Evolutionary conservation across 2,888 invertebrate species (phyloP).

Genomic region (Plagiodera versicolora): DNA sequence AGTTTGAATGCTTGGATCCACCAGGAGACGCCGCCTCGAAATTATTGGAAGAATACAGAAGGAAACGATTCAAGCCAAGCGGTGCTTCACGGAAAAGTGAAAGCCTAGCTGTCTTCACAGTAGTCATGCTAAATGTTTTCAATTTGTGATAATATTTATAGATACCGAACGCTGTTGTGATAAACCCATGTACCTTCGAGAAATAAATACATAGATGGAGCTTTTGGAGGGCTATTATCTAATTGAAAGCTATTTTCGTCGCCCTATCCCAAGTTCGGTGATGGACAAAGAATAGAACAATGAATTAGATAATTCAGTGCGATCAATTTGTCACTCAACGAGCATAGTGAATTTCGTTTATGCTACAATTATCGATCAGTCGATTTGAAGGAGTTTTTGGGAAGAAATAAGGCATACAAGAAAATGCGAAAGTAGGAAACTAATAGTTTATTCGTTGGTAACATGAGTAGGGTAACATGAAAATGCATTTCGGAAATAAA

Average conservation of each 20-base stretch:
- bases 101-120: not conserved
- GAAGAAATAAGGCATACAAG: not conserved
- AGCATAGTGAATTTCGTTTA: too few species aligned
- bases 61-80: slow-evolving; percentile 19
- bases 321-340: too few species aligned
- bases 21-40: slow-evolving; percentile 63
- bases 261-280: too few species aligned
- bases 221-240: too few species aligned
- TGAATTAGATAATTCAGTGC: too few species aligned
- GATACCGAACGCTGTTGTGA: not conserved
- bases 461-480: slow-evolving; percentile 55
- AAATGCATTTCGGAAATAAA: slow-evolving; percentile 55
- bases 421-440: slow-evolving; percentile 47
- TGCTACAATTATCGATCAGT: too few species aligned
- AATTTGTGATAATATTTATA: not conserved
- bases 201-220: too few species aligned
- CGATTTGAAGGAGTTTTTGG: not conserved
- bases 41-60: slow-evolving; percentile 46
- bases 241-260: too few species aligned
- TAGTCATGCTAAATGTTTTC: not conserved
- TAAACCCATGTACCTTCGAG: not conserved
- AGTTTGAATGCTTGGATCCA: slow-evolving; percentile 84
- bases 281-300: too few species aligned
- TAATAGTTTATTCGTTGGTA: slow-evolving; percentile 57
- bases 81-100: not conserved